Evolutionary conservation across 2,888 invertebrate genomes (phyloP).

Genomic region (Herminia tarsipennalis): DNA sequence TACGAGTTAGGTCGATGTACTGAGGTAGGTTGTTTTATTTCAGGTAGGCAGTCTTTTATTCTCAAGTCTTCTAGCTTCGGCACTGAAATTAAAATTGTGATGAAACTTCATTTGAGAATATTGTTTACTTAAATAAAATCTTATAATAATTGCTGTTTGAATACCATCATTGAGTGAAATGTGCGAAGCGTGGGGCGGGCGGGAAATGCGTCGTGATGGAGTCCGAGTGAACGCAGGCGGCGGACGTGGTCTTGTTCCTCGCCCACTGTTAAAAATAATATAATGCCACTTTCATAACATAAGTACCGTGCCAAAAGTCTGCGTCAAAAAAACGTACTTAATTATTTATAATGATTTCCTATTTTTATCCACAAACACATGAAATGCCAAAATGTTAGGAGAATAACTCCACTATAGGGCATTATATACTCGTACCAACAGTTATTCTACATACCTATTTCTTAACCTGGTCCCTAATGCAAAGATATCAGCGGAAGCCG

Average conservation of each 20-base stretch:
- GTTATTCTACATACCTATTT: constrained; percentile 86
- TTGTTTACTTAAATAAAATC: neutral
- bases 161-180: constrained; percentile 76
- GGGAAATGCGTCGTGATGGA: constrained; percentile 91
- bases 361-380: no score
- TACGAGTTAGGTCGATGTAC: constrained; percentile 81
- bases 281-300: no score
- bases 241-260: constrained; percentile 85
- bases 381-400: no score
- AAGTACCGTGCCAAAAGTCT: no score
- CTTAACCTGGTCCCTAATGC: constrained; percentile 92
- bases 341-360: neutral
- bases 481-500: constrained; percentile 91
- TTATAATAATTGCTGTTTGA: constrained; percentile 18
- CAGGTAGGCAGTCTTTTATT: constrained; percentile 83
- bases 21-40: constrained; percentile 83
- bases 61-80: constrained; percentile 83
- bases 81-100: constrained; percentile 57
- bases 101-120: neutral
- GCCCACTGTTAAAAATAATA: constrained; percentile 75
- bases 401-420: no score
- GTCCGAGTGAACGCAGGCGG: constrained; percentile 92
- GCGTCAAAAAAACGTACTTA: neutral
- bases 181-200: constrained; percentile 79
- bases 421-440: constrained; percentile 23